Conservation (phyloP, 2,888 invertebrate species). For the Copidosoma aretas region DNA sequence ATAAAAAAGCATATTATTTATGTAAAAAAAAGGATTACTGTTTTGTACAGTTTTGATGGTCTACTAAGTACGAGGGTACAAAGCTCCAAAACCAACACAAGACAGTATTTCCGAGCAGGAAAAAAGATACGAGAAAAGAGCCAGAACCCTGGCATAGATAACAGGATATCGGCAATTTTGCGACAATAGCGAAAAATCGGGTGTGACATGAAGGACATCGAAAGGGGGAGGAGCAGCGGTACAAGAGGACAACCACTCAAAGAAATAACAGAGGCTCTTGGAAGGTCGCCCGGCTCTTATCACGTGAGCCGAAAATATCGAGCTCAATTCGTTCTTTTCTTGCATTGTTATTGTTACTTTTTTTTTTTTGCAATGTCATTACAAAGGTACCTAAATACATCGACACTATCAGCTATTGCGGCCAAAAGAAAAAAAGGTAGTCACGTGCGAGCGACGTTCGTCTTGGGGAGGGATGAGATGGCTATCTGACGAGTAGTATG, state of each 20-base stretch:
- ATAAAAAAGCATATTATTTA: too few relatives aligned
- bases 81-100: not conserved
- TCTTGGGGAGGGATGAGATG: not conserved
- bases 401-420: not conserved
- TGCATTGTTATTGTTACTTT: not conserved
- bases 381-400: constrained; percentile 4
- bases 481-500: not conserved
- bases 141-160: constrained; percentile 20
- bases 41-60: constrained; percentile 21
- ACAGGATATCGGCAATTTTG: constrained; percentile 32
- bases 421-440: not conserved
- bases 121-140: not conserved
- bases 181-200: constrained; percentile 28
- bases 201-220: constrained; percentile 5
- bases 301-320: constrained; percentile 30
- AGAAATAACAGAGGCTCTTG: constrained; percentile 5
- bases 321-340: constrained; percentile 3
- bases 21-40: too few relatives aligned
- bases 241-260: not conserved
- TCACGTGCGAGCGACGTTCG: not conserved
- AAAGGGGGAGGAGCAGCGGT: not conserved
- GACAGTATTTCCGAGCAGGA: not conserved
- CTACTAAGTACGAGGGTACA: not conserved
- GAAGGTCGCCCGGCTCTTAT: constrained; percentile 32
- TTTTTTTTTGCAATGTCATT: constrained; percentile 5